phyloP scores from a whole-genome alignment of 1,140 invertebrate species.

The Cydia amplana region DNA sequence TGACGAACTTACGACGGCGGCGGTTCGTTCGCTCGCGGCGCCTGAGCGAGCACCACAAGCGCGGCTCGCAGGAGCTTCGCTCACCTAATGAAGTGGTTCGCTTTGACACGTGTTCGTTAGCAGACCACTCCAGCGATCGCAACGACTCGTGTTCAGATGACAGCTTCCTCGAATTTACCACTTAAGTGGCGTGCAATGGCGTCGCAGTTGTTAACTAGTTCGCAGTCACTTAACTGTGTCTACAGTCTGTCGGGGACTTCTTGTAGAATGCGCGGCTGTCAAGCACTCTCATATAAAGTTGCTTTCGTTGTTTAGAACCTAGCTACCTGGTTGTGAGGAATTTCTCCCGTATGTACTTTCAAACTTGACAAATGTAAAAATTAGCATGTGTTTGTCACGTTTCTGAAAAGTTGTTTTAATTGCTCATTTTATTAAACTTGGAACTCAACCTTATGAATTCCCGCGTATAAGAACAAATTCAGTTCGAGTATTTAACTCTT shows the following conservation, averaged over 20 bases:
- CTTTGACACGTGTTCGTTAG: slow-evolving; percentile 79
- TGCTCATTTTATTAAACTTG: too few relatives aligned
- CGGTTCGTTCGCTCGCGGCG: slow-evolving; percentile 34
- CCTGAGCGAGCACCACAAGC: slow-evolving; percentile 33
- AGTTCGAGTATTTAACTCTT: too few relatives aligned
- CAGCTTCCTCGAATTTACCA: slow-evolving; percentile 76
- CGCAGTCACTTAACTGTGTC: slow-evolving; percentile 61
- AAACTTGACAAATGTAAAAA: too few relatives aligned
- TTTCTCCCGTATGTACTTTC: neutral
- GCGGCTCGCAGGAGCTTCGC: slow-evolving; percentile 52
- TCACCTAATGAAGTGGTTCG: slow-evolving; percentile 79
- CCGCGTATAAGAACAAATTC: too few relatives aligned
- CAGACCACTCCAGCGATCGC: slow-evolving; percentile 72
- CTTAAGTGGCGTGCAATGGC: slow-evolving; percentile 74
- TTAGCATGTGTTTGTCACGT: too few relatives aligned
- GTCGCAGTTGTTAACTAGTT: slow-evolving; percentile 72
- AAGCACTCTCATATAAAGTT: neutral
- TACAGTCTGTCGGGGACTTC: slow-evolving; percentile 35
- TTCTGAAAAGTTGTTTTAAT: too few relatives aligned
- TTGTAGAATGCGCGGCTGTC: neutral
- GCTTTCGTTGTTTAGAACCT: neutral
- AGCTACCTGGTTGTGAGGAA: neutral
- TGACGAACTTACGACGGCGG: slow-evolving; percentile 5
- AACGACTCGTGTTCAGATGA: slow-evolving; percentile 72
- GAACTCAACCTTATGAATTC: too few relatives aligned